A percentile compares a stretch with the other conserved stretches of the same genome.
These are phyloP conservation scores for Lethrus apterus DNA, from an alignment of 1,140 invertebrate species.

Conservation along the genomic window DNA sequence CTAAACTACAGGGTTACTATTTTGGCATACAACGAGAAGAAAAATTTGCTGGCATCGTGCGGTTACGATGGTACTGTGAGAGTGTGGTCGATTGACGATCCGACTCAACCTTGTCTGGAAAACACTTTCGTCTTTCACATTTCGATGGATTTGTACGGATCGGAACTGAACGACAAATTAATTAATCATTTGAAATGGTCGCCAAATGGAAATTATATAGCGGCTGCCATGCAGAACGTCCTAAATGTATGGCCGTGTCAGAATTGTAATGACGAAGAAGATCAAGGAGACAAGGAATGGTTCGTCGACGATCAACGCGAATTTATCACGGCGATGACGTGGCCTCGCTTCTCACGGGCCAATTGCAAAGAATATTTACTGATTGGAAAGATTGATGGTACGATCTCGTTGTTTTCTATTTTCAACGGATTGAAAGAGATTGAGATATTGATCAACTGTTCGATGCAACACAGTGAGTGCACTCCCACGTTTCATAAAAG, in stretches of 20 bases:
- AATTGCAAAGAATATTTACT: constrained; percentile 44
- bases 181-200: constrained; percentile 50
- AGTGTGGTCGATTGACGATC: constrained; percentile 48
- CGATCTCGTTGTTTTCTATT: constrained; percentile 36
- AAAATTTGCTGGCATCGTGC: constrained; percentile 48
- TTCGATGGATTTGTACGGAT: constrained; percentile 45
- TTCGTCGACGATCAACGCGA: constrained; percentile 41
- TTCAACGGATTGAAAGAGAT: constrained; percentile 30
- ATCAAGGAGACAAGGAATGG: constrained; percentile 29
- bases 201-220: constrained; percentile 47
- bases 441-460: constrained; percentile 44
- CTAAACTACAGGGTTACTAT: constrained; percentile 25
- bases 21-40: constrained; percentile 42
- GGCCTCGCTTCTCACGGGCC: constrained; percentile 40
- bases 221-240: constrained; percentile 50
- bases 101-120: constrained; percentile 41
- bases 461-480: constrained; percentile 40
- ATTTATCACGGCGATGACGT: constrained; percentile 47
- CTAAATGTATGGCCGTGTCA: constrained; percentile 51
- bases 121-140: constrained; percentile 54
- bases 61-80: constrained; percentile 60
- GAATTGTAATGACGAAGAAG: not conserved
- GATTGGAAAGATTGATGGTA: constrained; percentile 49
- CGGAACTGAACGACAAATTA: constrained; percentile 47
- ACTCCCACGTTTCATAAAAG: not conserved